A percentile compares a stretch with the other conserved stretches of the same genome.
These are phyloP conservation scores for Phalacrocorax aristotelis DNA, from an alignment of 2,113 vertebrate genomes.

Conservation along the genomic window DNA sequence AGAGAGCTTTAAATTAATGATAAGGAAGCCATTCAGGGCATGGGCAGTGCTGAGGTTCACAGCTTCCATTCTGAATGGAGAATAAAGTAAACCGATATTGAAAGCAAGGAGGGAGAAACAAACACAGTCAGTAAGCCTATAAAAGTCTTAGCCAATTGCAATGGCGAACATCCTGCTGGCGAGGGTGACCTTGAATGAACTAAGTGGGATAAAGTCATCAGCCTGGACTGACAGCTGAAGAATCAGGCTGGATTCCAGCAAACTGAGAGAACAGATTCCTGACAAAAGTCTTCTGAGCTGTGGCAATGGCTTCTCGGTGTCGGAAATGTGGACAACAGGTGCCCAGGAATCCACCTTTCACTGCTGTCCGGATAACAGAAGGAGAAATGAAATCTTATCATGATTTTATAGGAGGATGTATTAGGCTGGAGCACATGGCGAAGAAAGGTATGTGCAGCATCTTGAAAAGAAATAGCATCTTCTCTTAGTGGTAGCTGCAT, in stretches of 20 bases:
- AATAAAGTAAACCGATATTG: conserved; percentile 50
- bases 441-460: conserved; percentile 77
- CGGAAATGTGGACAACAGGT: conserved; percentile 70
- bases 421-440: conserved; percentile 67
- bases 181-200: conserved; percentile 73
- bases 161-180: conserved; percentile 54
- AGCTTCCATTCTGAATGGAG: conserved; percentile 49
- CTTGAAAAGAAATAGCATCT: not conserved
- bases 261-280: not conserved
- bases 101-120: conserved; percentile 51
- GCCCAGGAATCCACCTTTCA: conserved; percentile 67
- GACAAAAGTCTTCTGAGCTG: not conserved
- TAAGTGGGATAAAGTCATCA: conserved; percentile 74
- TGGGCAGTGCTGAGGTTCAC: conserved; percentile 6
- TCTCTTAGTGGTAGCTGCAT: not conserved
- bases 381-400: conserved; percentile 89
- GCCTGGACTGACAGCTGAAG: conserved; percentile 50
- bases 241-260: conserved; percentile 26
- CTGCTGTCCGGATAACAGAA: conserved; percentile 81
- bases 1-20: conserved; percentile 53
- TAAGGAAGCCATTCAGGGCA: conserved; percentile 41
- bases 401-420: conserved; percentile 80
- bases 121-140: conserved; percentile 64
- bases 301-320: conserved; percentile 67
- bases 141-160: conserved; percentile 62